Conservation (phyloP, 2,113 vertebrate genomes). For the Triplophysa siluroides region DNA sequence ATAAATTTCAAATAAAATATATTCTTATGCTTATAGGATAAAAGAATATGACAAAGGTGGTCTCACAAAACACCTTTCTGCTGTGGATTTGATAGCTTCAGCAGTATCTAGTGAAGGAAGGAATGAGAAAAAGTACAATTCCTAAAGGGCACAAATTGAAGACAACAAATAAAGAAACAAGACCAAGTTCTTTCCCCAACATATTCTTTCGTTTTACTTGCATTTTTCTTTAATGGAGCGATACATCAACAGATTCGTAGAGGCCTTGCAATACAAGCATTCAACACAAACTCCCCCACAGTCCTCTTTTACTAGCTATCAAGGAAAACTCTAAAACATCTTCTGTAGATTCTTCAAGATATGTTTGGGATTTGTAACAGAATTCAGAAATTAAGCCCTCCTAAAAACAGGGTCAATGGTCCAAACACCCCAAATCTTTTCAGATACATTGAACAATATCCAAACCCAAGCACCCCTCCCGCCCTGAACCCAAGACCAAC, state of each 20-base stretch:
- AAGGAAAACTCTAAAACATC: conserved; percentile 61
- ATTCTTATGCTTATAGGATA: no score
- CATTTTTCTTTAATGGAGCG: conserved; percentile 70
- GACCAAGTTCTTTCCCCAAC: conserved; percentile 30
- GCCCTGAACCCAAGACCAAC: neutral
- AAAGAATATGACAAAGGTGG: conserved; percentile 1
- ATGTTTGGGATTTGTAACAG: conserved; percentile 69
- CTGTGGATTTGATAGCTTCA: neutral
- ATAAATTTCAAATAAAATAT: no score
- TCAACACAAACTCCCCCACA: conserved; percentile 56
- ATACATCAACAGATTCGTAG: conserved; percentile 69
- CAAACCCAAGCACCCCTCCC: neutral
- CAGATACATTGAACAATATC: conserved; percentile 37
- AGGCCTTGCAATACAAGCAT: conserved; percentile 71
- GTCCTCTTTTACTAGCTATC: conserved; percentile 57
- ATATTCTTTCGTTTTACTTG: conserved; percentile 55
- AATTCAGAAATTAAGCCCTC: conserved; percentile 65
- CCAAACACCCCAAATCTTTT: conserved; percentile 32
- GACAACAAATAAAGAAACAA: conserved; percentile 38
- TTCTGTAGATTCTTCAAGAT: conserved; percentile 77
- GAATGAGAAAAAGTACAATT: neutral
- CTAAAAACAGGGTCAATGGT: conserved; percentile 47
- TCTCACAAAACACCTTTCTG: neutral
- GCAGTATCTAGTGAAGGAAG: neutral
- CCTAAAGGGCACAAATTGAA: conserved; percentile 8